phyloP scores from a whole-genome alignment of 2,888 invertebrate genomes.

The Sthenelais limicola region DNA sequence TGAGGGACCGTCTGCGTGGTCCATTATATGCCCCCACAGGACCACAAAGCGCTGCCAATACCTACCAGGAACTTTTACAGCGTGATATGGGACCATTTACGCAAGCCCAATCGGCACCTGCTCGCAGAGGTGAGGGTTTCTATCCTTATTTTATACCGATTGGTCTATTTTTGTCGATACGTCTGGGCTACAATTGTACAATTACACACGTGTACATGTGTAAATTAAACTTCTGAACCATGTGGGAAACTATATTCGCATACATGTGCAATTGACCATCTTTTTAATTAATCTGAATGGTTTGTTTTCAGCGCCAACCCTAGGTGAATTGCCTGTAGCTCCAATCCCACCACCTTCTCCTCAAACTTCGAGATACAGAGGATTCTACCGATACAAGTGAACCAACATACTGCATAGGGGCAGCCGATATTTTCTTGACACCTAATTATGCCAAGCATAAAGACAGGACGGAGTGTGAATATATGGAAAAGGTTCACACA shows the following conservation, averaged over 20 bases:
- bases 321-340: neutral
- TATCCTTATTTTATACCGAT: neutral
- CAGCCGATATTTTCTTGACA: too few species aligned
- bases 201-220: too few species aligned
- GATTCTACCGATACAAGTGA: slow-evolving; percentile 17
- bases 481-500: too few species aligned
- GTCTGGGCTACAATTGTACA: too few species aligned
- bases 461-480: too few species aligned
- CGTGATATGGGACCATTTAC: slow-evolving; percentile 1
- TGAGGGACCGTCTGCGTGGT: neutral
- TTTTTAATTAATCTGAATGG: too few species aligned
- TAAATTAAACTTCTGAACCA: too few species aligned
- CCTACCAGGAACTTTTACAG: slow-evolving; percentile 17
- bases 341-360: slow-evolving; percentile 12
- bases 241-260: too few species aligned
- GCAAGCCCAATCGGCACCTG: neutral
- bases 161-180: too few species aligned
- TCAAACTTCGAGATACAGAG: neutral
- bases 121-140: neutral
- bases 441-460: too few species aligned
- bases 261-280: too few species aligned
- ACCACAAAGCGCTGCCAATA: neutral
- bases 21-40: slow-evolving; percentile 1
- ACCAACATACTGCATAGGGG: neutral
- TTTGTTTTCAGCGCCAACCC: slow-evolving; percentile 9